Evolutionary conservation across 2,113 vertebrate species (phyloP).

Genomic region (Prionailurus bengalensis): DNA sequence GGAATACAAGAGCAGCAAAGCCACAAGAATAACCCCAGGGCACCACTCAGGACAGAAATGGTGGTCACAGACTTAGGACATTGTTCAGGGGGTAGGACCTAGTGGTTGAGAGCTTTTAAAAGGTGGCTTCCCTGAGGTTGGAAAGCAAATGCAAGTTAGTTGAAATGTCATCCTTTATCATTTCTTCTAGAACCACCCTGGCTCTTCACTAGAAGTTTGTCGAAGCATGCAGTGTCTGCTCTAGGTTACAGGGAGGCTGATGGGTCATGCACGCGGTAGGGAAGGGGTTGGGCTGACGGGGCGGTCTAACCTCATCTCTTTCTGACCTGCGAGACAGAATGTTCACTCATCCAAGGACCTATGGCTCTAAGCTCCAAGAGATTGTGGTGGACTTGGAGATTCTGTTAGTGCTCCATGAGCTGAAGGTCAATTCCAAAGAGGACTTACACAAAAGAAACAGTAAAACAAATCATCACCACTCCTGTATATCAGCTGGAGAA

Average conservation of each 20-base stretch:
- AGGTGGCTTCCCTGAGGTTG: background rate
- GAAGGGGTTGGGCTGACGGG: background rate
- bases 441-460: background rate
- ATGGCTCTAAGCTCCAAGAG: background rate
- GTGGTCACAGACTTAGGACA: background rate
- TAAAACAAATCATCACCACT: background rate
- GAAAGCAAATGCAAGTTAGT: background rate
- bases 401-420: background rate
- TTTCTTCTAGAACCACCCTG: background rate
- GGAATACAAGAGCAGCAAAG: background rate
- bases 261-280: background rate
- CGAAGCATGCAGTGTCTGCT: rapidly evolving
- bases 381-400: background rate
- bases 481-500: background rate
- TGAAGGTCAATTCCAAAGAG: background rate
- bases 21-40: background rate
- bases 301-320: background rate
- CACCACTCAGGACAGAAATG: background rate
- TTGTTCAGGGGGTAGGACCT: background rate
- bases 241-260: background rate
- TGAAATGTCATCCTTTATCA: background rate
- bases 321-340: background rate
- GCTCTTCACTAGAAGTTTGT: background rate
- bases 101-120: background rate
- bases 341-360: background rate